These are phyloP conservation scores for Stichopus horrens DNA, from an alignment of 53 echinoderm and acorn worm genomes.

Conservation along the genomic window DNA sequence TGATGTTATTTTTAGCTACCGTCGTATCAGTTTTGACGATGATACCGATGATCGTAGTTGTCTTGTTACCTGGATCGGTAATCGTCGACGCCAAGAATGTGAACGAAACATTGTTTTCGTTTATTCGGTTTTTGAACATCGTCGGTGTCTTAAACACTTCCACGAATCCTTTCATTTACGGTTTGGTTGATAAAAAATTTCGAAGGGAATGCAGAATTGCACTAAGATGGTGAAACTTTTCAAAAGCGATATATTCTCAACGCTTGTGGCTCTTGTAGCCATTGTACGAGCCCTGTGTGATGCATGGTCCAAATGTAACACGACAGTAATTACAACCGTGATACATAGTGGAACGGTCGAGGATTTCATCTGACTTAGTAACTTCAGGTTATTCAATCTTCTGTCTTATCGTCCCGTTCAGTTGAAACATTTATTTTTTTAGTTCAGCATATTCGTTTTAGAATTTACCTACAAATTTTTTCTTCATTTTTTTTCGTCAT, in stretches of 20 bases:
- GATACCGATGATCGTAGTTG: not conserved
- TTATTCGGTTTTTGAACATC: not conserved
- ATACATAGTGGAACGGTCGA: no score
- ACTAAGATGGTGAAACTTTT: not conserved
- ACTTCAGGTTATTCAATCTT: no score
- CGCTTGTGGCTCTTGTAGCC: no score
- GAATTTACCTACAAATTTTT: no score
- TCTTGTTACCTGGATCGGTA: not conserved
- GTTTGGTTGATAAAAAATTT: slow-evolving; percentile 24
- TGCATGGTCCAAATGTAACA: no score
- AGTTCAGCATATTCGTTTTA: no score
- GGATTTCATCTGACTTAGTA: no score
- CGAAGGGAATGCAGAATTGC: slow-evolving; percentile 14
- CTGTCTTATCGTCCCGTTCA: no score
- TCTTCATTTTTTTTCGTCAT: no score
- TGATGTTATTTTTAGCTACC: slow-evolving; percentile 7
- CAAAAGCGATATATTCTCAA: not conserved
- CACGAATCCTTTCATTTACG: slow-evolving; percentile 20
- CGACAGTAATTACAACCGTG: no score
- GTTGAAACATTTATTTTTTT: no score
- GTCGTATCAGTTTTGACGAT: not conserved
- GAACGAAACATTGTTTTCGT: not conserved
- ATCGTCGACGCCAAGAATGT: not conserved
- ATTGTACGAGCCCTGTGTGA: no score
- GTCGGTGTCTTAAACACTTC: slow-evolving; percentile 8